Evolutionary conservation across 2,113 vertebrate species (phyloP).

Genomic region (Excalfactoria chinensis): DNA sequence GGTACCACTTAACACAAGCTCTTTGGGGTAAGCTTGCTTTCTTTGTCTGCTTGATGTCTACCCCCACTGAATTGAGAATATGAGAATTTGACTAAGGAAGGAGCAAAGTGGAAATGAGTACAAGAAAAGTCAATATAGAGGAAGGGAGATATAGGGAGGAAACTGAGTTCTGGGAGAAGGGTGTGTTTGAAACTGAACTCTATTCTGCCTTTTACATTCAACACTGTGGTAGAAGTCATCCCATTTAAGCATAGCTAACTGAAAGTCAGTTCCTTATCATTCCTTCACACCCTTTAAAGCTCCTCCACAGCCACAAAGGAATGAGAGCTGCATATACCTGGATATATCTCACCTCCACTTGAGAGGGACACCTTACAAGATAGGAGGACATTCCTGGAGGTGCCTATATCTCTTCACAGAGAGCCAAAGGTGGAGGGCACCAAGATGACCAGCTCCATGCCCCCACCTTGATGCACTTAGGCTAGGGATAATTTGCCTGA

Average conservation of each 20-base stretch:
- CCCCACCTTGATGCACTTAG: not conserved
- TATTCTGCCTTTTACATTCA: not conserved
- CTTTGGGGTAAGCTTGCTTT: not conserved
- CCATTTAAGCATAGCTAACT: not conserved
- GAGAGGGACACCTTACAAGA: fast-evolving
- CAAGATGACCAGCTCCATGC: not conserved
- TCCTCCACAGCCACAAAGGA: not conserved
- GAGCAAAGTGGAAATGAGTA: not conserved
- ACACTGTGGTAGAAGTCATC: not conserved
- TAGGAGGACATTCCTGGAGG: not conserved
- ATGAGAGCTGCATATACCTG: fast-evolving
- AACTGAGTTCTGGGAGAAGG: not conserved
- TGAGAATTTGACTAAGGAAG: not conserved
- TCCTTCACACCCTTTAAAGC: not conserved
- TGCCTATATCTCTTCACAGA: not conserved
- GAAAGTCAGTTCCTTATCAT: not conserved
- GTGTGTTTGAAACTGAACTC: not conserved
- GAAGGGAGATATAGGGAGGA: not conserved
- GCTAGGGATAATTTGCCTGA: not conserved
- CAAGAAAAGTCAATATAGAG: not conserved
- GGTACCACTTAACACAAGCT: not conserved
- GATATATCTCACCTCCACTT: not conserved
- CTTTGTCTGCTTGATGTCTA: not conserved
- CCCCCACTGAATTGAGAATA: not conserved
- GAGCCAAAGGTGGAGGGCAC: not conserved